Evolutionary conservation across 2,888 invertebrate species (phyloP).

Genomic region (Cynaeus angustus): DNA sequence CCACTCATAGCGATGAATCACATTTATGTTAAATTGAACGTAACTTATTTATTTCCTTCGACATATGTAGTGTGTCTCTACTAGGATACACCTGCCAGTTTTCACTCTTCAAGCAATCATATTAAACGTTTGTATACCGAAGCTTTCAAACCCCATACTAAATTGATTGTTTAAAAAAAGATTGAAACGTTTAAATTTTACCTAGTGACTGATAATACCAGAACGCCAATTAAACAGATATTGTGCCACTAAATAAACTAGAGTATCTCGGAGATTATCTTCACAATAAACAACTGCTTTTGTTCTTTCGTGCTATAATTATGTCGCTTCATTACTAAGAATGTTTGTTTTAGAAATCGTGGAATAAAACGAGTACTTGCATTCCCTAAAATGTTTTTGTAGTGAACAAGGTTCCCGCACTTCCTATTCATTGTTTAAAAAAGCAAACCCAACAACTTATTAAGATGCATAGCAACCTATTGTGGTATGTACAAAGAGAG

Average conservation of each 20-base stretch:
- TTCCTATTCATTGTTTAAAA: conserved; percentile 26
- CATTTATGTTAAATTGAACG: conserved; percentile 7
- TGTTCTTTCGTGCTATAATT: conserved; percentile 3
- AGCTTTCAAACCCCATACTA: conserved; percentile 30
- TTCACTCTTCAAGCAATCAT: conserved; percentile 49
- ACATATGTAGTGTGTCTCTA: conserved; percentile 33
- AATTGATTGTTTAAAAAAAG: conserved; percentile 37
- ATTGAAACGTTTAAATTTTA: conserved; percentile 25
- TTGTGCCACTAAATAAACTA: conserved; percentile 1
- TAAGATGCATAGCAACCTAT: conserved; percentile 41
- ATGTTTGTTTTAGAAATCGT: conserved; percentile 7
- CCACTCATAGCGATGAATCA: neutral
- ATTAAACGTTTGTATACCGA: conserved; percentile 40
- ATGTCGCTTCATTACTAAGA: conserved; percentile 3
- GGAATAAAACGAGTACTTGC: neutral
- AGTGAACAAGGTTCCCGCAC: conserved; percentile 6
- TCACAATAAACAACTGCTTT: neutral
- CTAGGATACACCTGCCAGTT: conserved; percentile 42
- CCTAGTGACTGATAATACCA: conserved; percentile 29
- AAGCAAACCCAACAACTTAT: conserved; percentile 32
- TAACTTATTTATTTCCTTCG: conserved; percentile 32
- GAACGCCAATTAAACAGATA: conserved; percentile 15
- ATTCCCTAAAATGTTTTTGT: conserved; percentile 14
- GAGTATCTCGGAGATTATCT: neutral
- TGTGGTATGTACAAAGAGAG: conserved; percentile 45